Base-by-base conservation (phyloP, 2,888 invertebrate genomes). In the Apotomis capreana region DNA sequence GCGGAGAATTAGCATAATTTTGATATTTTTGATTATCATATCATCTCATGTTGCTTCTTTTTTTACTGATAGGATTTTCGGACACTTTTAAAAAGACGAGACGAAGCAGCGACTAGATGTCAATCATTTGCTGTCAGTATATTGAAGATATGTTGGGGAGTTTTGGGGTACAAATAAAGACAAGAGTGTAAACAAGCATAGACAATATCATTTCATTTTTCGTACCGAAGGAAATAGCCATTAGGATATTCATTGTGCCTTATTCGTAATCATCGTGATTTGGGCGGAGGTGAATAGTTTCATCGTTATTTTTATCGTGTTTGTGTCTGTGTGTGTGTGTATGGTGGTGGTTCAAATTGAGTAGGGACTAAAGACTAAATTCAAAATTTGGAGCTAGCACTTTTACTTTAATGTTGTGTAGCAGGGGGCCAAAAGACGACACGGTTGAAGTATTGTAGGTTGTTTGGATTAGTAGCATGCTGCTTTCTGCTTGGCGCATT, bases 401-500 rank as follows among this genome's bases (percentile, higher is more conserved):
- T 1, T 15, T 15, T 15, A 1, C 26, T 26, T 26, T 26, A 26
- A 0, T 26, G 1, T 26, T 15, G 15, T 15, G 1, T 15, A 15
- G 15, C 15, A 15, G 15, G 15, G 15, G 15, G 26, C 26, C 26
- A 26, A 26, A 26, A 2, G 26, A 26, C 26, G 26, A 26, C 26
- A 26, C 26, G 2, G 26, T 26, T 26, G 26, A 26, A 40, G 6
- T 6, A 9, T 49, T 49, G 49, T 49, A 10, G 10, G 9, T 9
- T 1, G 9, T 49, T 6, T 49, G 49, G 9, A 40, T 40, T 40
- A 40, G 40, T 40, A 0, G 40, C 40, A 40, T 40, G 70, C 49
- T 10, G 52, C 58, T 44, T 63, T 58, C 13, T 10, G 63, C 63
- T 62, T 55, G 40, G 68, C 40, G 58, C 37, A 60, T 44, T 44